phyloP scores from a whole-genome alignment of 92 coral and sea anemone genomes.

The Parazoanthus atlanticus region DNA sequence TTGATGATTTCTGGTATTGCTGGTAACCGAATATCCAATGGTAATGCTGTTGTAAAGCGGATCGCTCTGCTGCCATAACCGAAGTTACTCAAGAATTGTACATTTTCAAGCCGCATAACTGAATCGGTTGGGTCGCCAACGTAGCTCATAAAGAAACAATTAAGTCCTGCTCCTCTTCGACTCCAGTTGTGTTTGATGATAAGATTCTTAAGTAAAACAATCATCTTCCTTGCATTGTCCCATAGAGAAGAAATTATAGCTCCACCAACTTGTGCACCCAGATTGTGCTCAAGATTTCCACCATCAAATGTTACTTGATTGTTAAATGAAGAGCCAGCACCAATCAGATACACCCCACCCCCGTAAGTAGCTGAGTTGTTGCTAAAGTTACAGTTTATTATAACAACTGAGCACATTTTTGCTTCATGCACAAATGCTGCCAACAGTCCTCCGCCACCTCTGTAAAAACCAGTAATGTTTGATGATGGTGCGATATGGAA shows the following conservation, averaged over 20 bases:
- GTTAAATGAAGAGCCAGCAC: conserved; percentile 46
- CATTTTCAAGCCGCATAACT: conserved; percentile 1
- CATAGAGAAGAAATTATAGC: conserved; percentile 35
- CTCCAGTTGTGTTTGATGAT: conserved; percentile 36
- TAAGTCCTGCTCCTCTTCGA: conserved; percentile 47
- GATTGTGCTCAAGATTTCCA: conserved; percentile 24
- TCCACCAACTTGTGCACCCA: conserved; percentile 58
- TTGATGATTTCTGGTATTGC: conserved; percentile 29
- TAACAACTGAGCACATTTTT: conserved; percentile 39
- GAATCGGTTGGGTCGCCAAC: neutral
- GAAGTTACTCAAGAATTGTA: neutral
- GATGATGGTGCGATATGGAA: conserved; percentile 58
- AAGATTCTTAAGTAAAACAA: conserved; percentile 30
- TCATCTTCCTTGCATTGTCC: conserved; percentile 39
- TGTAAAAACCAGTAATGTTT: conserved; percentile 46
- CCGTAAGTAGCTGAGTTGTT: conserved; percentile 85
- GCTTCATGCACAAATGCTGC: conserved; percentile 58
- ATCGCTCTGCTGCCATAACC: conserved; percentile 31
- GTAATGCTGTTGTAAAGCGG: conserved; percentile 29
- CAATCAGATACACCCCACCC: conserved; percentile 69
- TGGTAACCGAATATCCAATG: conserved; percentile 9
- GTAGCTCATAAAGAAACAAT: conserved; percentile 35
- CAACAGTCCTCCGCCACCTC: conserved; percentile 71
- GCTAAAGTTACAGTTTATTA: conserved; percentile 52
- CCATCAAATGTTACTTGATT: conserved; percentile 31